Conservation (phyloP, 2,113 vertebrate species). For the Nicator chloris region DNA sequence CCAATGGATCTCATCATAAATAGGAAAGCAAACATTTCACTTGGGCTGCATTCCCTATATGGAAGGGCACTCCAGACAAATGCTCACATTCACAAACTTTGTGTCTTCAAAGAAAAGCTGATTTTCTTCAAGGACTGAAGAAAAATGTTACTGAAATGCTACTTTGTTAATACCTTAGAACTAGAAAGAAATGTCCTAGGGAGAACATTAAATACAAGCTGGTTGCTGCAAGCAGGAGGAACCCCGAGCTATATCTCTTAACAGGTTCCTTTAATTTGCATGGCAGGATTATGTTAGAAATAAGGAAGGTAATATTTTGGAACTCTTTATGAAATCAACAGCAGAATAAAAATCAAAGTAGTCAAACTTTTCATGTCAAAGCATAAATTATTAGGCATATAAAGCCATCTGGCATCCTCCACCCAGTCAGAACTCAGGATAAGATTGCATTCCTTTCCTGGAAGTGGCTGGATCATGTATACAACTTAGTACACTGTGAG, state of each 20-base stretch:
- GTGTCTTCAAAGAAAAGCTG: background rate
- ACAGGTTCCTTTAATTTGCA: background rate
- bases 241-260: background rate
- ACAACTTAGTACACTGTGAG: background rate
- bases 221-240: background rate
- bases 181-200: background rate
- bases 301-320: background rate
- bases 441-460: background rate
- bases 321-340: background rate
- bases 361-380: background rate
- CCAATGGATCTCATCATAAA: background rate
- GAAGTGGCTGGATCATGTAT: background rate
- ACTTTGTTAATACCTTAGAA: background rate
- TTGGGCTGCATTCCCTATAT: background rate
- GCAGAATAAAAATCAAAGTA: background rate
- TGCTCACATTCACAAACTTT: background rate
- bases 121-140: background rate
- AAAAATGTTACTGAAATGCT: background rate
- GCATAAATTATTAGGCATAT: background rate
- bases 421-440: background rate
- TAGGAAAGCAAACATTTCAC: background rate
- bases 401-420: background rate
- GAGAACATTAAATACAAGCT: background rate
- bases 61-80: background rate
- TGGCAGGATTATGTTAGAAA: background rate